Base-by-base conservation (phyloP, 1,140 invertebrate genomes). In the Habropoda laboriosa region DNA sequence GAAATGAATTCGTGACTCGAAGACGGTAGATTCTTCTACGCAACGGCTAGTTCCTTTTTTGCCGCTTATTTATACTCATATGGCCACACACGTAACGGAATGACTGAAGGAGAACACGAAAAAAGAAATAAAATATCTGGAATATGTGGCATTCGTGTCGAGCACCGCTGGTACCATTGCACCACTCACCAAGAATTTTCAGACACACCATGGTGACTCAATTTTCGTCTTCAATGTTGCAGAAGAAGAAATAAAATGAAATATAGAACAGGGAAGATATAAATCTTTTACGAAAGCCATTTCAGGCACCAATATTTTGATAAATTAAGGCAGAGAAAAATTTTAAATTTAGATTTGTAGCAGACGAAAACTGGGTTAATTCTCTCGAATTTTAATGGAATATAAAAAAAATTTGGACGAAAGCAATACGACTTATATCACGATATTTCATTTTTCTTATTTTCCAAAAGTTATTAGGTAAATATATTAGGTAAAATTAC, bases 61-160 rank as follows among this genome's bases (percentile, higher is more conserved):
- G 21, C 12, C 30, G 13, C 21, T 72, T 24, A 60, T 73, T 74
- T 51, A 61, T 60, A 42, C 47, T 27, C 2, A 35, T 40, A 40
- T n/a, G 24, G 13, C 35, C 60, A 55, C 38, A 24, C 61, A 63
- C 57, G 57, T 27, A 32, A 45, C 30, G 38, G 21, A 42, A 30
- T 27, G n/a, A 21, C n/a, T 32, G 32, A 58, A 13, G 1, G 5
- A 49, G 32, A 63, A 73, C 35, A 24, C 32, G 57, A 27, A 21
- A 75, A 67, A 67, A 66, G 49, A 66, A 67, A 55, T 13, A 12
- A 32, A 45, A 21, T 55, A 40, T 35, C 8, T 30, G 2, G 27
- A 66, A 30, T 35, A 27, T 45, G 27, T 3, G 27, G n/a, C 16
- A 55, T 18, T 27, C 24, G 1, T 13, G 13, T 1, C 7, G 16